Evolutionary conservation across 2,888 invertebrate species (phyloP).

Genomic region (Ophioninae sp.): DNA sequence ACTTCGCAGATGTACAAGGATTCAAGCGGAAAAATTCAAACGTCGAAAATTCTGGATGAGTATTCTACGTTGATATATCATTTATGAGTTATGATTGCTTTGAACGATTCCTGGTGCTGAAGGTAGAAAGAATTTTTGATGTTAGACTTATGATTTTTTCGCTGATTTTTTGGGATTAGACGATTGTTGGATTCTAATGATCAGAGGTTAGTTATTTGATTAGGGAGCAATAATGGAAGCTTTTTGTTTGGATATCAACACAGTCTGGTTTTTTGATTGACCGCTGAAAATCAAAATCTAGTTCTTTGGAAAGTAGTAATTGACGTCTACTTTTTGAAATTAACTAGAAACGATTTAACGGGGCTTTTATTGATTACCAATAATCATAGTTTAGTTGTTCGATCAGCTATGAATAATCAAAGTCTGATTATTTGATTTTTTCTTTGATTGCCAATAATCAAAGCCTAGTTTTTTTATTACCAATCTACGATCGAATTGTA

Average conservation of each 20-base stretch:
- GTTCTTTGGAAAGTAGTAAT: neutral
- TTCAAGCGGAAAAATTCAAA: neutral
- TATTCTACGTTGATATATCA: neutral
- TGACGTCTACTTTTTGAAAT: neutral
- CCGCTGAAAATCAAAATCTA: no score
- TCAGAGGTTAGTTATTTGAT: no score
- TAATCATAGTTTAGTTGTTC: neutral
- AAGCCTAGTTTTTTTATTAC: neutral
- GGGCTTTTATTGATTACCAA: neutral
- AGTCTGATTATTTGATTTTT: neutral
- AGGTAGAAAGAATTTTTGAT: neutral
- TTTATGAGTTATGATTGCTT: no score
- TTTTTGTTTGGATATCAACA: no score
- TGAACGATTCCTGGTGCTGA: neutral
- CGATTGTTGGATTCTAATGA: no score
- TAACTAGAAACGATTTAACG: neutral
- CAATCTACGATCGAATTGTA: neutral
- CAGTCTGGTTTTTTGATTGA: neutral
- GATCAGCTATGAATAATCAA: neutral
- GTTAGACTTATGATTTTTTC: no score
- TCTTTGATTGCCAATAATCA: no score
- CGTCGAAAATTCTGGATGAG: neutral
- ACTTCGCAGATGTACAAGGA: constrained; percentile 41
- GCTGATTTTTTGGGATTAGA: no score
- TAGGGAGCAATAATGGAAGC: no score